Conservation (phyloP, 2,113 vertebrate genomes). For the Archocentrus centrarchus region DNA sequence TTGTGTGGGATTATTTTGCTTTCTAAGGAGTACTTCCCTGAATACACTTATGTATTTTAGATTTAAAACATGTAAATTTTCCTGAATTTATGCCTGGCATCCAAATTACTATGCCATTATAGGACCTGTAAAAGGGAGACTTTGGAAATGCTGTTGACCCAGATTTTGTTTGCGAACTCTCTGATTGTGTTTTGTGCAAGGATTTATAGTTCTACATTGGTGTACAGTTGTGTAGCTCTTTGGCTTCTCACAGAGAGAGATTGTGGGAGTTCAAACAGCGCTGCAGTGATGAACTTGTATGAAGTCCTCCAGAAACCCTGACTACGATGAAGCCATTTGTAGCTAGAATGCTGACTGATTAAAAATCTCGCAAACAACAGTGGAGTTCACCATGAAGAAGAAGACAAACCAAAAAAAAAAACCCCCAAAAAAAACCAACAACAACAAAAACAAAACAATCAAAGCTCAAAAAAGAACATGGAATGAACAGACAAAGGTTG, state of each 20-base stretch:
- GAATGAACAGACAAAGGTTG: not conserved
- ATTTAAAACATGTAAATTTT: not conserved
- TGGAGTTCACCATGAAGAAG: not conserved
- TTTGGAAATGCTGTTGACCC: slow-evolving; percentile 9
- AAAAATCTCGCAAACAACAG: not conserved
- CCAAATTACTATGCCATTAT: not conserved
- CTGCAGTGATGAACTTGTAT: not conserved
- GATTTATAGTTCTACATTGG: not conserved
- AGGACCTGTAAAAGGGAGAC: not conserved
- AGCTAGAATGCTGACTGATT: not conserved
- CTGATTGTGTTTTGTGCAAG: not conserved
- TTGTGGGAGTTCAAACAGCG: not conserved
- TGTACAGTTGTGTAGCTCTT: not conserved
- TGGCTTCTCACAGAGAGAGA: not conserved
- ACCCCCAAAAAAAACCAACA: too few relatives aligned
- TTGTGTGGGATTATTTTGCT: slow-evolving; percentile 23
- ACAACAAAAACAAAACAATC: not conserved
- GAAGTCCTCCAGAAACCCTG: not conserved
- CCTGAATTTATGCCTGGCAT: not conserved
- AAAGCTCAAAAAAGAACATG: not conserved
- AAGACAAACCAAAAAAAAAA: not conserved
- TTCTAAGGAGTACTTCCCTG: not conserved
- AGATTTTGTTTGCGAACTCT: not conserved
- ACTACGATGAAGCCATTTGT: not conserved
- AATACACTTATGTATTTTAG: not conserved